Evolutionary conservation across 1,140 invertebrate genomes (phyloP).

Genomic region (Armadillidium nasatum): DNA sequence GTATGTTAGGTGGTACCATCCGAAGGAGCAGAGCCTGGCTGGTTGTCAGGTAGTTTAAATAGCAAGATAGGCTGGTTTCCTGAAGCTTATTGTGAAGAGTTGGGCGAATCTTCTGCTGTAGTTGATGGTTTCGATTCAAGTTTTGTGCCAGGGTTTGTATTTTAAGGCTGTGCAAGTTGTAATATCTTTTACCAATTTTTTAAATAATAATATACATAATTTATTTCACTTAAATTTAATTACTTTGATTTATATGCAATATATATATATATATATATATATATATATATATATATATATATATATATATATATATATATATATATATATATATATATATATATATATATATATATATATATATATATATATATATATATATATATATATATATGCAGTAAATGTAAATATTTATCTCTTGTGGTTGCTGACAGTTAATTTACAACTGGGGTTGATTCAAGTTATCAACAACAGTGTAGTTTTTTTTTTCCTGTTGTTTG

Average conservation of each 20-base stretch:
- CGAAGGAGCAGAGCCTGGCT: slow-evolving; percentile 90
- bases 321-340: slow-evolving; percentile 20
- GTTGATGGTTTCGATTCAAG: too few relatives aligned
- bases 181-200: too few relatives aligned
- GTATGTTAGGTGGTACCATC: not conserved
- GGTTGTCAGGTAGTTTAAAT: slow-evolving; percentile 86
- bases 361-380: slow-evolving; percentile 2
- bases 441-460: too few relatives aligned
- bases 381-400: not conserved
- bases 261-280: slow-evolving; percentile 14
- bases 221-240: too few relatives aligned
- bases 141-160: too few relatives aligned
- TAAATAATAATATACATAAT: too few relatives aligned
- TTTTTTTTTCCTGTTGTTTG: not conserved
- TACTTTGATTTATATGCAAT: too few relatives aligned
- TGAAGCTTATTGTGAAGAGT: slow-evolving; percentile 81
- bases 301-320: slow-evolving; percentile 9
- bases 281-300: slow-evolving; percentile 13
- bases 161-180: too few relatives aligned
- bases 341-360: slow-evolving; percentile 20
- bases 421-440: too few relatives aligned
- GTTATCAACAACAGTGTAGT: too few relatives aligned
- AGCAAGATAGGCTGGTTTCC: slow-evolving; percentile 95
- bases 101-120: too few relatives aligned
- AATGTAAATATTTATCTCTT: too few relatives aligned